Conservation (phyloP, 2,888 invertebrate genomes). For the Spodoptera exigua region DNA sequence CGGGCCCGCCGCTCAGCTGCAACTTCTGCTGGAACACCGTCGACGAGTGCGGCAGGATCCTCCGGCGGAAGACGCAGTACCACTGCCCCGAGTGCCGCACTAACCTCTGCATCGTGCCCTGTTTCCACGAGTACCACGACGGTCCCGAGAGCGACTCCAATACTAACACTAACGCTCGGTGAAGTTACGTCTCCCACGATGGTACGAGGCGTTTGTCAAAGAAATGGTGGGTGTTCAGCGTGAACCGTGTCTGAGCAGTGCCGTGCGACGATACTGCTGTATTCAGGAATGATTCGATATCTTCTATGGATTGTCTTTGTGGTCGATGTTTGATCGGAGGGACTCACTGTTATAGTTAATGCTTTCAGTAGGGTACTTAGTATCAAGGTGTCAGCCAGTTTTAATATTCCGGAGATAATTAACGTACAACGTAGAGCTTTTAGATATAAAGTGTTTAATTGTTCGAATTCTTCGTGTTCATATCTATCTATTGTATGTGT, state of each 20-base stretch:
- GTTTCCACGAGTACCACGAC: conserved; percentile 96
- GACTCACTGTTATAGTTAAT: too few species aligned
- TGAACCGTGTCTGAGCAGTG: conserved; percentile 5
- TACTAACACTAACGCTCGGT: conserved; percentile 65
- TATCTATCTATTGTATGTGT: too few species aligned
- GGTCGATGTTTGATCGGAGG: too few species aligned
- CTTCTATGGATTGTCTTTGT: too few species aligned
- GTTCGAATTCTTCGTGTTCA: too few species aligned
- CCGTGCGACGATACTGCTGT: background rate
- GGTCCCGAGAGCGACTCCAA: conserved; percentile 75
- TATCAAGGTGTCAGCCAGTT: too few species aligned
- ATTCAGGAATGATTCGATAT: background rate
- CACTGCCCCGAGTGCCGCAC: conserved; percentile 97
- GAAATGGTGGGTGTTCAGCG: conserved; percentile 40
- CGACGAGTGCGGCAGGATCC: conserved; percentile 94
- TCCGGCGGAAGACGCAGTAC: conserved; percentile 96
- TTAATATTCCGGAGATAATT: background rate
- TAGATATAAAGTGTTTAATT: background rate
- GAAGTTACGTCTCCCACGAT: conserved; percentile 41
- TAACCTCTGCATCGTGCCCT: conserved; percentile 96
- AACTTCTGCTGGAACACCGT: conserved; percentile 98
- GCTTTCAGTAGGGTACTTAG: too few species aligned
- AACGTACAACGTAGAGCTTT: conserved; percentile 8
- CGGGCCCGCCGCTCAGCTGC: conserved; percentile 95
- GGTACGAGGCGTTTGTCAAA: conserved; percentile 47